These are phyloP conservation scores for Raja brachyura DNA, from an alignment of 2,113 vertebrate genomes.

Conservation along the genomic window DNA sequence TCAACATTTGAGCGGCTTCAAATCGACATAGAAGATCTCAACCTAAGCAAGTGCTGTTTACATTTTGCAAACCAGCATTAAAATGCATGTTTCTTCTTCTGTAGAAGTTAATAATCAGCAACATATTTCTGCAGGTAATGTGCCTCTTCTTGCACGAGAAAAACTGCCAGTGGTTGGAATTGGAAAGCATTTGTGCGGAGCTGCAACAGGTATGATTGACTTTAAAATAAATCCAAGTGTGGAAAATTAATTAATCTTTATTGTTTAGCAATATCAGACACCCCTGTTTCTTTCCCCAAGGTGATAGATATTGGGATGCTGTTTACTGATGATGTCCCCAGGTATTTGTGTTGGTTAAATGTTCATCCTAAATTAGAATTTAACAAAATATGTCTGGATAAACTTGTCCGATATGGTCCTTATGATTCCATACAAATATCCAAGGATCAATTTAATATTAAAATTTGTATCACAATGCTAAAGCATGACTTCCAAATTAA, in stretches of 20 bases:
- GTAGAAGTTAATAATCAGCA: not conserved
- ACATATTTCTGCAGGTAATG: slow-evolving; percentile 57
- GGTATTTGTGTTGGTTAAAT: not conserved
- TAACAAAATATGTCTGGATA: not conserved
- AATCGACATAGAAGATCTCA: slow-evolving; percentile 91
- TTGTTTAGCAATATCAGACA: not conserved
- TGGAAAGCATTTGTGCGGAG: slow-evolving; percentile 90
- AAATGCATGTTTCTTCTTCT: not conserved
- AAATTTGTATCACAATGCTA: not conserved
- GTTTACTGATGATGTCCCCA: not conserved
- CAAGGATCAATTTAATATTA: not conserved
- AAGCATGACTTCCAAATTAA: not conserved
- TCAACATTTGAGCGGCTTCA: slow-evolving; percentile 81
- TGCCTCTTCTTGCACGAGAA: slow-evolving; percentile 66
- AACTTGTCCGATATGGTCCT: not conserved
- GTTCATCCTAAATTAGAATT: not conserved
- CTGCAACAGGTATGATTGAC: slow-evolving; percentile 74
- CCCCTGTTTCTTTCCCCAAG: not conserved
- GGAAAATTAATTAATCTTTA: not conserved
- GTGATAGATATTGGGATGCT: not conserved
- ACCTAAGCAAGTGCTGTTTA: slow-evolving; percentile 66
- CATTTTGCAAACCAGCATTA: slow-evolving; percentile 36
- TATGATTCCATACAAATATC: not conserved
- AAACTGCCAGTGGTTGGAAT: slow-evolving; percentile 76
- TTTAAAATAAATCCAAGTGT: not conserved